Conservation (phyloP, 2,888 invertebrate genomes). For the Pollenia angustigena region DNA sequence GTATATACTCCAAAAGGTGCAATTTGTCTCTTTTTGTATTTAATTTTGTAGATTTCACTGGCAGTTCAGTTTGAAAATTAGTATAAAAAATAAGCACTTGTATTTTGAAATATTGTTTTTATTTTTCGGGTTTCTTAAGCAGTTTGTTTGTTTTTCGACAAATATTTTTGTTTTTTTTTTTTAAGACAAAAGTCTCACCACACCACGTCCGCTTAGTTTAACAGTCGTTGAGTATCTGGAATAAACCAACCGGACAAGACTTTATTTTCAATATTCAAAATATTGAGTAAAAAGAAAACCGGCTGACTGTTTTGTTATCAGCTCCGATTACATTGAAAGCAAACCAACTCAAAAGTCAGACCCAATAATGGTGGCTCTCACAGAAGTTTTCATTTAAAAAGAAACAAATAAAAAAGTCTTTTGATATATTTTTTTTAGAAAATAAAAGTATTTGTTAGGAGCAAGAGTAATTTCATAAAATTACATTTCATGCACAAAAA, state of each 20-base stretch:
- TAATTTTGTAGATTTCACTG: slow-evolving; percentile 39
- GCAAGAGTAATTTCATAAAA: background rate
- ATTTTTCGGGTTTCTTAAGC: slow-evolving; percentile 3
- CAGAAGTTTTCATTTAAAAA: slow-evolving; percentile 5
- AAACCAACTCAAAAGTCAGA: slow-evolving; percentile 34
- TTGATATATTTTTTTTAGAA: background rate
- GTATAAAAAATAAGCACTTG: background rate
- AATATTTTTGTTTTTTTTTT: slow-evolving; percentile 12
- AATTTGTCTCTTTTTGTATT: slow-evolving; percentile 16
- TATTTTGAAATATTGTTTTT: slow-evolving; percentile 29
- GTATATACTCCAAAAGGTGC: background rate
- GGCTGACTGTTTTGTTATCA: slow-evolving; percentile 44
- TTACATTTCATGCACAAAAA: too few relatives aligned
- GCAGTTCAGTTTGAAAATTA: slow-evolving; percentile 15
- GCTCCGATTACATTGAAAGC: slow-evolving; percentile 30
- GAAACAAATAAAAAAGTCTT: background rate
- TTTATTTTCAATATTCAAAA: slow-evolving; percentile 25
- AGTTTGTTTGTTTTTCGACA: background rate
- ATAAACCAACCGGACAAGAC: slow-evolving; percentile 41
- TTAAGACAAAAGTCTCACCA: background rate
- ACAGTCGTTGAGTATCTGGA: slow-evolving; percentile 64
- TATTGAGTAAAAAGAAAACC: slow-evolving; percentile 67
- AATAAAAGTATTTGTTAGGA: background rate
- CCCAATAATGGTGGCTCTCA: slow-evolving; percentile 45
- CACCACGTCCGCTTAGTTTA: slow-evolving; percentile 63